A percentile compares a stretch with the other conserved stretches of the same genome.
Conservation (phyloP, 2,113 vertebrate species). For the Hylia prasina region DNA sequence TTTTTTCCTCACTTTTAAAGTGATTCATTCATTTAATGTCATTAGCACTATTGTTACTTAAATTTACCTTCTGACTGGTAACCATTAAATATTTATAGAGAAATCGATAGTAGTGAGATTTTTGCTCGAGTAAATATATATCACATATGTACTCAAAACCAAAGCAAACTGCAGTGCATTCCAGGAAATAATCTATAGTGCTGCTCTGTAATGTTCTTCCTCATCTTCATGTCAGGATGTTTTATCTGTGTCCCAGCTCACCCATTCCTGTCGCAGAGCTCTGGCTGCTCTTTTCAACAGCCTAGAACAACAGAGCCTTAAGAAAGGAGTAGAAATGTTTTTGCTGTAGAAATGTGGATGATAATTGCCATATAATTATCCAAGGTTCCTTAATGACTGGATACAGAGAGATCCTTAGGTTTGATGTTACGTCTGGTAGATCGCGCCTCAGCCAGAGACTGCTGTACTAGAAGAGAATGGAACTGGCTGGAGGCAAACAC, state of each 20-base stretch:
- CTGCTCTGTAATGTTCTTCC: neutral
- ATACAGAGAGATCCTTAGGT: neutral
- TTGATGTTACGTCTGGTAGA: neutral
- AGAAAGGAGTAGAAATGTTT: neutral
- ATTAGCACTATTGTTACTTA: slow-evolving; percentile 41
- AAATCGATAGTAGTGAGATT: slow-evolving; percentile 33
- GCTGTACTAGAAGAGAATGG: neutral
- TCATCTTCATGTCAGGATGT: neutral
- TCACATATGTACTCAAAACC: slow-evolving; percentile 25
- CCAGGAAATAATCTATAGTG: slow-evolving; percentile 50
- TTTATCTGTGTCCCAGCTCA: neutral
- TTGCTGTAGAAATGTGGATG: neutral
- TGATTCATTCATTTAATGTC: slow-evolving; percentile 40
- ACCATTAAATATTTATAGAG: slow-evolving; percentile 40
- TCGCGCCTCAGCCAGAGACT: neutral
- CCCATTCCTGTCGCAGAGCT: neutral
- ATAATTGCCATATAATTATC: neutral
- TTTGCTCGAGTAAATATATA: slow-evolving; percentile 54
- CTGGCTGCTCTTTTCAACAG: neutral
- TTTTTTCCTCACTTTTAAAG: slow-evolving; percentile 23
- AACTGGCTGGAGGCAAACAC: neutral
- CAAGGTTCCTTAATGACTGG: neutral
- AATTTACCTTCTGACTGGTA: slow-evolving; percentile 62
- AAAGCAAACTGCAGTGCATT: slow-evolving; percentile 29
- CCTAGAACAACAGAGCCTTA: neutral